Evolutionary conservation across 2,113 vertebrate genomes (phyloP).

Genomic region (Silurus meridionalis): DNA sequence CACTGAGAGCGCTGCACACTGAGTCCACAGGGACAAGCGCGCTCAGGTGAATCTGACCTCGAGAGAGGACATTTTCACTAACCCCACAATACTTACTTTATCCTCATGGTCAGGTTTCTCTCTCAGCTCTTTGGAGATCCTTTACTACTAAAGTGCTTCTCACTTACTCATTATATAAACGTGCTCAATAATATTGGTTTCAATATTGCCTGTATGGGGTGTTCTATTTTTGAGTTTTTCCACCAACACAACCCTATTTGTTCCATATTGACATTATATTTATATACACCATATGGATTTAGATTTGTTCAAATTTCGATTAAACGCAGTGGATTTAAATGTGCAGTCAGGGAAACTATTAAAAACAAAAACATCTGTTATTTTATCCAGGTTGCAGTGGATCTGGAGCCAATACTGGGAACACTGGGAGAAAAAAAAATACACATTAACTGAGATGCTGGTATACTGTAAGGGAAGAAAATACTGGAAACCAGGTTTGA

Average conservation of each 20-base stretch:
- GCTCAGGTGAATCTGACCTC: not conserved
- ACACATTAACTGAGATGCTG: not conserved
- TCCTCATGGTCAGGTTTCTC: not conserved
- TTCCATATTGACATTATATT: not conserved
- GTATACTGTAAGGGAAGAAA: not conserved
- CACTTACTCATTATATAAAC: not conserved
- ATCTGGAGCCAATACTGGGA: not conserved
- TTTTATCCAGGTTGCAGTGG: not conserved
- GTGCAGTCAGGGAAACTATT: not conserved
- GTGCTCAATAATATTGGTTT: not conserved
- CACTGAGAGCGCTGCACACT: conserved; percentile 8
- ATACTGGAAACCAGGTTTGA: not conserved
- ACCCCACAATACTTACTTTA: conserved; percentile 1
- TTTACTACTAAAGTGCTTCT: not conserved
- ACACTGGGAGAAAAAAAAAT: not conserved
- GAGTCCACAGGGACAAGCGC: not conserved
- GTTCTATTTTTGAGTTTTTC: not conserved
- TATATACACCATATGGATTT: not conserved
- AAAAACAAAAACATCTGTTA: not conserved
- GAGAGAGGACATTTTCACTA: conserved; percentile 37
- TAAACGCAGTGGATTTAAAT: not conserved
- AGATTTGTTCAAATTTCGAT: not conserved
- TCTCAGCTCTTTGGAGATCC: not conserved
- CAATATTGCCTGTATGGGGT: not conserved
- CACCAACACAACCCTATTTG: not conserved